Base-by-base conservation (phyloP, 2,888 invertebrate genomes). In the Apamea monoglypha region DNA sequence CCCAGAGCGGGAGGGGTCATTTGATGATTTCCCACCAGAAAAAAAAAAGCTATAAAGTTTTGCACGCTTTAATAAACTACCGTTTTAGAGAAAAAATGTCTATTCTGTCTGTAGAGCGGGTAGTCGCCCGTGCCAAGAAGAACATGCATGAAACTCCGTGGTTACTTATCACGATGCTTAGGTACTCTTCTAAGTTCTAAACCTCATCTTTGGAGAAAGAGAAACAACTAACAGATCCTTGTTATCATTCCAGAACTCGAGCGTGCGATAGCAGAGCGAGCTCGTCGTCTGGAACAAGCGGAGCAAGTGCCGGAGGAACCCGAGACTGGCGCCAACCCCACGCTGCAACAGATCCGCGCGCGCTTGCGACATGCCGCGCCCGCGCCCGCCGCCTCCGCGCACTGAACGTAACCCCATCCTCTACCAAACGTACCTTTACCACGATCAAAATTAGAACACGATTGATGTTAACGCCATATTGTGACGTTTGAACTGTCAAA, bases 251-350 rank as follows among this genome's bases (percentile, higher is more conserved):
- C 97, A 94, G 97, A 97, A 92, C 91, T 97, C 76, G 97, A 97
- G 91, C 97, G 97, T 89, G 97, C 97, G 66, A 97, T 97, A 92
- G 97, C 97, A 1, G 97, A 97, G 90, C 95, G 97, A 63, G 97
- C 97, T 44, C 97, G 97, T 67, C 95, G 97, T 66, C 90, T 97
- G 74, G 97, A 97, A 88, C 95, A 95, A 80, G 96, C 96, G 50
- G 96, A 96, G 82, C 94, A 94, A 74, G 91, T 85, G 36, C 84
- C 92, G 16, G 95, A 94, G 75, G 92, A 93, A 84, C 86, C 92
- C 7, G 96, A 95, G 76, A 90, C 95, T 7, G 96, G 96, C 29
- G 96, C 96, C 40, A 96, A 95, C 90, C 95, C 97, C 29, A 94
- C 96, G 74, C 92, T 97, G 91, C 96, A 95, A 80, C 94, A 96